Conservation (phyloP, 2,113 vertebrate genomes). For the Eidolon helvum region DNA sequence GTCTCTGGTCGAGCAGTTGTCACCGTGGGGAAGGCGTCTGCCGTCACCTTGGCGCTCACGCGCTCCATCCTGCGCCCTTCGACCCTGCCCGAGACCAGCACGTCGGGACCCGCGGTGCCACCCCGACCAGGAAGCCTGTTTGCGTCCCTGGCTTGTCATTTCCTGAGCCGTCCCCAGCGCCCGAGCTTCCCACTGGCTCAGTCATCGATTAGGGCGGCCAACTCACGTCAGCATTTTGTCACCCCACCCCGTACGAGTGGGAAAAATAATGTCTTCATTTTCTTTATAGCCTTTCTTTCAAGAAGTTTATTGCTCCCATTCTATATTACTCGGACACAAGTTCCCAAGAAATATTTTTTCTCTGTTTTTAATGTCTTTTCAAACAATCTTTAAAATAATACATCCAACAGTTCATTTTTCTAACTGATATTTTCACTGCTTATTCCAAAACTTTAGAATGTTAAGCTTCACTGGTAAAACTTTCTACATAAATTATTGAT, state of each 20-base stretch:
- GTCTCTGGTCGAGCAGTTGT: too few species aligned
- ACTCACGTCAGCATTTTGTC: background rate
- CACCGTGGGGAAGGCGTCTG: too few species aligned
- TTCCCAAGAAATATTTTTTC: background rate
- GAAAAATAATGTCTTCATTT: background rate
- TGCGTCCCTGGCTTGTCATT: background rate
- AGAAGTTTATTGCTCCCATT: background rate
- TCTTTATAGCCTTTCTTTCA: background rate
- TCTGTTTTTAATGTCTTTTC: slow-evolving; percentile 42
- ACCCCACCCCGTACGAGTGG: fast-evolving
- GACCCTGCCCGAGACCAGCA: too few species aligned
- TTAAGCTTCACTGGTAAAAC: slow-evolving; percentile 64
- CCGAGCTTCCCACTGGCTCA: background rate
- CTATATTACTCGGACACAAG: background rate
- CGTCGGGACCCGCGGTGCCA: too few species aligned
- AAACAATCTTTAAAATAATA: background rate
- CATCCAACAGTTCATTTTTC: background rate
- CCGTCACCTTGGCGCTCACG: too few species aligned
- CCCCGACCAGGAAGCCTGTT: too few species aligned
- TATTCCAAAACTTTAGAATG: slow-evolving; percentile 49
- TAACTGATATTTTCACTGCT: background rate
- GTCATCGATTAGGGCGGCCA: background rate
- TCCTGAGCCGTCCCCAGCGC: background rate
- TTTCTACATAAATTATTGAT: slow-evolving; percentile 82
- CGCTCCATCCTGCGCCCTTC: too few species aligned